These are phyloP conservation scores for Byasa hedistus DNA, from an alignment of 2,888 invertebrate species.

Conservation along the genomic window DNA sequence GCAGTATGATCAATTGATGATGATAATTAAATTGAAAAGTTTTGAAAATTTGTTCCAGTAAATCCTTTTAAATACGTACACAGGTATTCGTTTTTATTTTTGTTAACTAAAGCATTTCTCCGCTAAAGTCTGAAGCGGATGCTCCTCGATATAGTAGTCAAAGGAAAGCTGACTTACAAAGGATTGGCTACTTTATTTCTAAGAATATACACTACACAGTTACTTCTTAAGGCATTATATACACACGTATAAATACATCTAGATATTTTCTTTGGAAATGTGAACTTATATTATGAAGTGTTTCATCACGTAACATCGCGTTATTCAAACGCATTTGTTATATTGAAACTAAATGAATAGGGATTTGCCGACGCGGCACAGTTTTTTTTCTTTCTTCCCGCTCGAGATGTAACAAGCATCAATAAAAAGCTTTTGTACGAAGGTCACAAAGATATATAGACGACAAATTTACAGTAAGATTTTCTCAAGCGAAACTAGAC, in stretches of 20 bases:
- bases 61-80: neutral
- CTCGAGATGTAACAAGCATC: neutral
- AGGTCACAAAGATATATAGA: slow-evolving; percentile 3
- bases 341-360: slow-evolving; percentile 1
- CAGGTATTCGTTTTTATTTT: neutral
- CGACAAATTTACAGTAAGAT: slow-evolving; percentile 1
- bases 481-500: slow-evolving; percentile 1
- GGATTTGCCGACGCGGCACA: neutral
- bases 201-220: neutral
- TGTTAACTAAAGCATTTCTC: neutral
- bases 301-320: neutral
- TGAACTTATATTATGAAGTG: neutral
- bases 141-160: slow-evolving; percentile 5
- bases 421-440: slow-evolving; percentile 5
- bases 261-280: too few species aligned
- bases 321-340: neutral
- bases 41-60: neutral
- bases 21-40: too few species aligned
- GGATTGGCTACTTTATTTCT: slow-evolving; percentile 3
- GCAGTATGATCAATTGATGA: too few species aligned
- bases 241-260: neutral
- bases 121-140: neutral
- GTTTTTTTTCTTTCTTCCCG: neutral
- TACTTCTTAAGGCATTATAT: neutral
- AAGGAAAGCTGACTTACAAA: slow-evolving; percentile 19